Conservation (phyloP, 2,888 invertebrate genomes). For the Drosophila kambysellisi region DNA sequence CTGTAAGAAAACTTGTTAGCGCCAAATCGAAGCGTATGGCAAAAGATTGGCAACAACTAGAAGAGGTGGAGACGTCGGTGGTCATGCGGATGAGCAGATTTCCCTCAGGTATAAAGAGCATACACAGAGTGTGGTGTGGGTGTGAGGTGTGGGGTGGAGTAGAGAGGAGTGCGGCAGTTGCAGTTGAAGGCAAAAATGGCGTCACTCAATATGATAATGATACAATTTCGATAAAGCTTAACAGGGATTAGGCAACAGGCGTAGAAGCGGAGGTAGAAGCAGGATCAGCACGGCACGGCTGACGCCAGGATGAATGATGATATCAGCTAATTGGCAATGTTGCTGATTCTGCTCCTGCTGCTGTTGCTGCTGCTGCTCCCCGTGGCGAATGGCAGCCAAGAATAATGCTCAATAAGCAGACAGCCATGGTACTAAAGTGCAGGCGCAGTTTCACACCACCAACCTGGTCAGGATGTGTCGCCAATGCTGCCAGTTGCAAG, state of each 20-base stretch:
- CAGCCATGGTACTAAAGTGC: conserved; percentile 25
- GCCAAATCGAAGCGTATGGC: conserved; percentile 59
- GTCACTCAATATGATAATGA: conserved; percentile 77
- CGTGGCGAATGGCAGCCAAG: conserved; percentile 26
- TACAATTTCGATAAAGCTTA: conserved; percentile 78
- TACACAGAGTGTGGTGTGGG: neutral
- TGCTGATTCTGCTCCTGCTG: conserved; percentile 6
- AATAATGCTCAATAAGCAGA: conserved; percentile 57
- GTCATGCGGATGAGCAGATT: conserved; percentile 55
- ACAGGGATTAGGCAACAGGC: conserved; percentile 61
- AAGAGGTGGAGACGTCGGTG: conserved; percentile 14
- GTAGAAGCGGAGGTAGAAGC: conserved; percentile 3
- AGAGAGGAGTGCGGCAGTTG: neutral
- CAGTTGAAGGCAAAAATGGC: conserved; percentile 54
- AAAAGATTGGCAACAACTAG: conserved; percentile 21
- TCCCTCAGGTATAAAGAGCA: conserved; percentile 65
- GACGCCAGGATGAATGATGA: conserved; percentile 65
- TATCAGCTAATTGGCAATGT: conserved; percentile 73
- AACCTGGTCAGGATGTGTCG: conserved; percentile 22
- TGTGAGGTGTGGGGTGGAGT: neutral
- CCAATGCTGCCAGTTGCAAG: conserved; percentile 63
- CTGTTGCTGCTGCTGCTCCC: conserved; percentile 6
- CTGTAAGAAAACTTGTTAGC: conserved; percentile 72
- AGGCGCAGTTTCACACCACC: conserved; percentile 8
- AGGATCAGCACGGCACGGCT: neutral